Conservation (phyloP, 2,888 invertebrate species). For the Drosophila kuntzei region DNA sequence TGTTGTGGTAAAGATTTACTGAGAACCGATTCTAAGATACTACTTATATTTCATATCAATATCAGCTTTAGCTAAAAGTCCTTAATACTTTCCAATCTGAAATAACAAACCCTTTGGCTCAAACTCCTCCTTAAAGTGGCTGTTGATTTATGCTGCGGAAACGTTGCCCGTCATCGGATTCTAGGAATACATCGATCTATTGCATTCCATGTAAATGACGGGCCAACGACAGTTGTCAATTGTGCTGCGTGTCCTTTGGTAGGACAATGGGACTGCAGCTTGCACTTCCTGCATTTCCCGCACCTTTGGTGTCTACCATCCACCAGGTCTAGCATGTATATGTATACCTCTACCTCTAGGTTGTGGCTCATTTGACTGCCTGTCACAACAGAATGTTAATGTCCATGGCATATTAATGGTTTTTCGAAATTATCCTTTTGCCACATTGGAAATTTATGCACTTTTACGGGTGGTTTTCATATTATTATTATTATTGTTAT, state of each 20-base stretch:
- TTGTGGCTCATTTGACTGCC: conserved; percentile 70
- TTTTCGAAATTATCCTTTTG: conserved; percentile 78
- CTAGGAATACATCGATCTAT: conserved; percentile 64
- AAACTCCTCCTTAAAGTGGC: conserved; percentile 7
- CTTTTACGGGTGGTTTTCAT: conserved; percentile 45
- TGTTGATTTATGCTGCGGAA: conserved; percentile 55
- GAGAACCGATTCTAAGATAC: too few relatives aligned
- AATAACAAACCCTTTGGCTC: conserved; percentile 21
- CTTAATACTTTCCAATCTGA: conserved; percentile 23
- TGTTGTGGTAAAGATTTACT: too few relatives aligned
- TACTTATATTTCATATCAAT: neutral
- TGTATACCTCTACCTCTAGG: neutral
- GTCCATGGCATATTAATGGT: conserved; percentile 72
- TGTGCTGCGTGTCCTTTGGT: conserved; percentile 45
- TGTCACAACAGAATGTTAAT: conserved; percentile 77
- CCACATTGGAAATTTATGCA: conserved; percentile 70
- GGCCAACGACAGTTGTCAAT: conserved; percentile 42
- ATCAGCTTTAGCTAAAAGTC: conserved; percentile 2
- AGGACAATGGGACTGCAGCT: conserved; percentile 59
- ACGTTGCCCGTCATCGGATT: conserved; percentile 45
- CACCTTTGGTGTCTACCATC: conserved; percentile 29
- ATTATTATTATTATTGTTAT: conserved; percentile 43
- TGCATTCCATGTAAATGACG: conserved; percentile 66
- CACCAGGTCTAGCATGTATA: conserved; percentile 14
- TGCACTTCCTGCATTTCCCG: conserved; percentile 70